Base-by-base conservation (phyloP, 2,113 vertebrate genomes). In the Prionailurus bengalensis region DNA sequence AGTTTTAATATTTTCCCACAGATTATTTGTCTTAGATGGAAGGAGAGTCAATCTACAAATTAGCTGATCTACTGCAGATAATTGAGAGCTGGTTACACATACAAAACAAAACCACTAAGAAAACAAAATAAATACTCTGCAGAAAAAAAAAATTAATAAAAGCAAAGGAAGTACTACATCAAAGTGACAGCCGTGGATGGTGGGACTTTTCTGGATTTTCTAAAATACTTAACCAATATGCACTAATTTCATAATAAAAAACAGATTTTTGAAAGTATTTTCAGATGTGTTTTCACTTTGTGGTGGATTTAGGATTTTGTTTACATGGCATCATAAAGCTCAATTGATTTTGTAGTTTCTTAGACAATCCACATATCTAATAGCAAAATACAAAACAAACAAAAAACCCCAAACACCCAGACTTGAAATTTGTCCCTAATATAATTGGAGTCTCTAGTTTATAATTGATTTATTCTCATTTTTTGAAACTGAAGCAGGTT, bases 241-340 rank as follows among this genome's bases (percentile, higher is more conserved):
- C 31, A 71, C 29, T 87, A 58, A 87, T 65, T 78, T 89, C 66
- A 33, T 42, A 86, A 95, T 74, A 65, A 90, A 83, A 92, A 88
- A 5, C 81, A 88, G 42, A 15, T 78, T 95, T 87, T 68, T 25
- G 65, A 66, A 84, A 96, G 66, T 82, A 78, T 96, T 95, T 94
- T 92, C 91, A 95, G 94, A 93, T 79, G 81, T 93, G 51, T 76
- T 79, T 94, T 68, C 25, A 85, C n/a, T 92, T 92, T 93, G 2
- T 29, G 36, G 36, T 21, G 27, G 61, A 92, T 81, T 96, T 82
- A 45, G 36, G 33, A 36, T 78, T 96, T 93, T 93, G 78, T 70
- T 85, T 80, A 70, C 5, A 27, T 65, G 80, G 88, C 80, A 31
- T 85, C 78, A 71, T 85, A 88, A 95, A 89, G 71, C 39, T 82